phyloP scores from a whole-genome alignment of 2,797 vertebrate species.

The Rhinichthys osculus region DNA sequence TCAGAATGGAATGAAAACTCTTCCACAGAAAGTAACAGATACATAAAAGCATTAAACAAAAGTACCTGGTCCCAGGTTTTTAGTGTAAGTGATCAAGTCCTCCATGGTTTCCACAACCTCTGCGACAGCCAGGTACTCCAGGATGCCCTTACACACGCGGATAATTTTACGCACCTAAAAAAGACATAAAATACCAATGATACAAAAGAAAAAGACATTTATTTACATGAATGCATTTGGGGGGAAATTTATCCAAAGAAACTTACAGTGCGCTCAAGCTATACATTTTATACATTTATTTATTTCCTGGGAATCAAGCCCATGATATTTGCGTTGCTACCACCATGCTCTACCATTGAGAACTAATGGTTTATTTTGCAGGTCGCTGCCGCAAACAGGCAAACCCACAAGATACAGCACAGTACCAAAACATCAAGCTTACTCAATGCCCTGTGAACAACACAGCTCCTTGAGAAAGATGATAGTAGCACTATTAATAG shows the following conservation, averaged over 20 bases:
- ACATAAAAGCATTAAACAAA: background rate
- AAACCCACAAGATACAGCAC: slow-evolving; percentile 2
- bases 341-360: background rate
- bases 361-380: background rate
- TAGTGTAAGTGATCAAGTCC: slow-evolving; percentile 98
- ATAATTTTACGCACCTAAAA: slow-evolving; percentile 96
- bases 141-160: slow-evolving; percentile 97
- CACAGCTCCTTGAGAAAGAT: slow-evolving; percentile 41
- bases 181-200: slow-evolving; percentile 35
- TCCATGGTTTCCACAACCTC: slow-evolving; percentile 99
- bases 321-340: background rate
- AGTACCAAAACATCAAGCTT: slow-evolving; percentile 1
- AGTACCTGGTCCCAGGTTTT: slow-evolving; percentile 96
- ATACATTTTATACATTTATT: background rate
- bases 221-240: background rate
- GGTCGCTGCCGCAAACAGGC: background rate
- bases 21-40: background rate
- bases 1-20: background rate
- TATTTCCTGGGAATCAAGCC: background rate
- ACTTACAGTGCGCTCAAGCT: background rate
- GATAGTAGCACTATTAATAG: slow-evolving; percentile 43
- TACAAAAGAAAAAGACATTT: background rate
- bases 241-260: background rate
- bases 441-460: background rate
- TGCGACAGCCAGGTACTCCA: slow-evolving; percentile 96